phyloP scores from a whole-genome alignment of 2,113 vertebrate genomes.

The Pongo abelii region DNA sequence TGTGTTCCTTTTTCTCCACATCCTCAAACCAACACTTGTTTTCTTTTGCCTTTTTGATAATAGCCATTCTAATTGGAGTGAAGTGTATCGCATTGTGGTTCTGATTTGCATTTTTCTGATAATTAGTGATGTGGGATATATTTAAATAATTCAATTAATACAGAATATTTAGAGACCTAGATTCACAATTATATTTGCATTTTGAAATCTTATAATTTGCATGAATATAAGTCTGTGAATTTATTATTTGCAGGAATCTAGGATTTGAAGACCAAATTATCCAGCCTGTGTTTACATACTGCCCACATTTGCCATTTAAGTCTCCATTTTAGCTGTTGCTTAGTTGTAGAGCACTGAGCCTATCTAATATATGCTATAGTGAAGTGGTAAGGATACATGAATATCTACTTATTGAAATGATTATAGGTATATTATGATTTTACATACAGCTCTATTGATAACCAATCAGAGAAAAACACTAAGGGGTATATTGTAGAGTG shows the following conservation, averaged over 20 bases:
- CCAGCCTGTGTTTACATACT: neutral
- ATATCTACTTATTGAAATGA: constrained; percentile 40
- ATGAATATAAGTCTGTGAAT: neutral
- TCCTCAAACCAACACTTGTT: neutral
- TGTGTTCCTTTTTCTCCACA: neutral
- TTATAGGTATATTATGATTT: neutral
- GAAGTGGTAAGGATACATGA: neutral
- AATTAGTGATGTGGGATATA: neutral
- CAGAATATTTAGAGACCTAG: neutral
- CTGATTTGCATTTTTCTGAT: neutral
- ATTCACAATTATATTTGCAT: neutral
- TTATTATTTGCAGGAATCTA: neutral
- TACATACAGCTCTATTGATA: constrained; percentile 23
- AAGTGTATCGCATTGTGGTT: neutral
- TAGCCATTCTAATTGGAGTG: neutral
- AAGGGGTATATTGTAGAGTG: neutral
- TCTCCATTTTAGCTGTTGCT: neutral
- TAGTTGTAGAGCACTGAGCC: neutral
- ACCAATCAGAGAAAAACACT: neutral
- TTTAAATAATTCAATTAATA: neutral
- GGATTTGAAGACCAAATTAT: neutral
- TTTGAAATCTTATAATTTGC: neutral
- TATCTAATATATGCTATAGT: neutral
- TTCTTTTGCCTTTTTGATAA: neutral
- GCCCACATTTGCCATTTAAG: neutral